A percentile compares a stretch with the other conserved stretches of the same genome.
phyloP scores from a whole-genome alignment of 37 sponge, comb jelly and placozoan genomes.

The Corticium candelabrum region DNA sequence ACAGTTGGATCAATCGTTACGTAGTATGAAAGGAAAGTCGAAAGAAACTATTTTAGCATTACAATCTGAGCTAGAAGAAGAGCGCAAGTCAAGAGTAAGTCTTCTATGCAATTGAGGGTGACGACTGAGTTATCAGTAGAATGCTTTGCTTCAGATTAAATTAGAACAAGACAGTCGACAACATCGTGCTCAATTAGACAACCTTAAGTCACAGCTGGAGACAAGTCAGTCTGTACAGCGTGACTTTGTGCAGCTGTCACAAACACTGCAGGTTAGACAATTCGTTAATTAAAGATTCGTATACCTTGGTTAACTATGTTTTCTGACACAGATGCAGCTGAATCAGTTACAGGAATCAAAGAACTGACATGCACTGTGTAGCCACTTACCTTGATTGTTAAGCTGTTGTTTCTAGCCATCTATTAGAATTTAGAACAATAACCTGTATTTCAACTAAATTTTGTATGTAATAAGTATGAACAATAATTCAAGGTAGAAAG shows the following conservation, averaged over 20 bases:
- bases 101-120: background rate
- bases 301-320: background rate
- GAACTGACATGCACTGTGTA: no score
- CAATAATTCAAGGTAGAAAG: no score
- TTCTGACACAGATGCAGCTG: background rate
- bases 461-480: no score
- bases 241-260: background rate
- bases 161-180: background rate
- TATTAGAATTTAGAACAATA: no score
- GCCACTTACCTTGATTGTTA: no score
- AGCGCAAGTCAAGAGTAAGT: background rate
- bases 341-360: background rate
- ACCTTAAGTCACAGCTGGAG: background rate
- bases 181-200: background rate
- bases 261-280: background rate
- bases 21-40: background rate
- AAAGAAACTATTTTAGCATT: background rate
- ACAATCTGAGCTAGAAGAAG: background rate
- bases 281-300: background rate
- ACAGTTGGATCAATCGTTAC: background rate
- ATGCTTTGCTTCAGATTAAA: background rate
- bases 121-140: background rate
- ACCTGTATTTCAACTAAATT: no score
- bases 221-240: background rate
- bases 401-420: no score